Conservation (phyloP, 2,888 invertebrate genomes). For the Glaucopsyche alexis region DNA sequence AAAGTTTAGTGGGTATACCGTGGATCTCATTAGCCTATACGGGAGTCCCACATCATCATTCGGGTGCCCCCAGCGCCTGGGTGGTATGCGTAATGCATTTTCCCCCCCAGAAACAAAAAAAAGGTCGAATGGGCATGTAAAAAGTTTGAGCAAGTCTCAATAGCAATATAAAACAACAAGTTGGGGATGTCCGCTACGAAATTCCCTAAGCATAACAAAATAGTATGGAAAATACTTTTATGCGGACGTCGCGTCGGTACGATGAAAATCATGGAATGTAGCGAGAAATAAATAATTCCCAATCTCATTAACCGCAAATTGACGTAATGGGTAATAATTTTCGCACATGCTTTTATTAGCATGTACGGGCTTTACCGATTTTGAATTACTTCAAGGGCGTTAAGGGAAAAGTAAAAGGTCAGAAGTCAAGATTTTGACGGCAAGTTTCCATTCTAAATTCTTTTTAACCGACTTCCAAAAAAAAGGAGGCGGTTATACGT, state of each 20-base stretch:
- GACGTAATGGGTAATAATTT: background rate
- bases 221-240: conserved; percentile 12
- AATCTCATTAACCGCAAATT: background rate
- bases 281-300: no score
- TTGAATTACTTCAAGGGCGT: conserved; percentile 30
- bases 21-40: no score
- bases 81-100: no score
- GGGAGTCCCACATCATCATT: no score
- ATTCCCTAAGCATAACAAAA: background rate
- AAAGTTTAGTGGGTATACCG: no score
- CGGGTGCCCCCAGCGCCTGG: no score
- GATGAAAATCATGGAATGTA: background rate
- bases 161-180: background rate
- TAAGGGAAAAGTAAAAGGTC: conserved; percentile 3
- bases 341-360: background rate
- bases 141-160: no score
- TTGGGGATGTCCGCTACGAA: background rate
- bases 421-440: conserved; percentile 16
- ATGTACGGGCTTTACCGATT: conserved; percentile 14
- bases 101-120: no score
- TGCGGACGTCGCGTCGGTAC: background rate
- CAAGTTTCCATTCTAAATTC: conserved; percentile 17
- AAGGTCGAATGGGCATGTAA: no score
- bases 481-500: no score
- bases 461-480: no score